Evolutionary conservation across 1,140 invertebrate genomes (phyloP).

Genomic region (Zophobas atratus): DNA sequence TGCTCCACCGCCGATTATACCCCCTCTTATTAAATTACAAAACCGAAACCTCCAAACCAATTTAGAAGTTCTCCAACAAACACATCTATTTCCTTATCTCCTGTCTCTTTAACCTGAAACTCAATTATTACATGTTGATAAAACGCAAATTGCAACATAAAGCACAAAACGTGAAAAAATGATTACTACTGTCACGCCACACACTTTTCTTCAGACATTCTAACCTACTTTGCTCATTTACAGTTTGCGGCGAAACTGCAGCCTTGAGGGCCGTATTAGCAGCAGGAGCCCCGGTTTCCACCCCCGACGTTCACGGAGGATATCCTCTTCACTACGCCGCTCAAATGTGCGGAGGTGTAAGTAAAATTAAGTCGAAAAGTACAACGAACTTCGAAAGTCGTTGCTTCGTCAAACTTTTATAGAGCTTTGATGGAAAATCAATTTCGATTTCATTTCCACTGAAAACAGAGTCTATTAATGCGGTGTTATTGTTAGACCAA

Average conservation of each 20-base stretch:
- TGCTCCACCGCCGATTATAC: too few species aligned
- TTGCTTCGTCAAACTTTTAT: neutral
- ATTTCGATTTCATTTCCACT: constrained; percentile 1
- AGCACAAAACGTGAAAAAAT: constrained; percentile 19
- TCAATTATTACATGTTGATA: neutral
- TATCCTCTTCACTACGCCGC: constrained; percentile 97
- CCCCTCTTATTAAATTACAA: too few species aligned
- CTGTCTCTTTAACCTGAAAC: too few species aligned
- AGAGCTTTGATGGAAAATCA: neutral
- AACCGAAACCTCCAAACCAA: too few species aligned
- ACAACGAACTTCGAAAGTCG: constrained; percentile 2
- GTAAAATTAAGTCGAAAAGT: constrained; percentile 40
- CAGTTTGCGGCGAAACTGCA: constrained; percentile 92
- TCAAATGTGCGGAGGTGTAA: constrained; percentile 90
- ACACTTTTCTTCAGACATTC: constrained; percentile 9
- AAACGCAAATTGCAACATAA: constrained; percentile 8
- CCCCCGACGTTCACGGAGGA: constrained; percentile 93
- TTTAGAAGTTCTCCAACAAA: too few species aligned
- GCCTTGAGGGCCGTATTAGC: constrained; percentile 88
- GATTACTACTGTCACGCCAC: constrained; percentile 15
- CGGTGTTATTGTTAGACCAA: too few species aligned
- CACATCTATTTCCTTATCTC: too few species aligned
- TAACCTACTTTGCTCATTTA: constrained; percentile 53
- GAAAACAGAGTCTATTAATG: too few species aligned
- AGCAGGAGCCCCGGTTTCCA: constrained; percentile 86